Base-by-base conservation (phyloP, 2,113 vertebrate genomes). In the Notothenia rossii region DNA sequence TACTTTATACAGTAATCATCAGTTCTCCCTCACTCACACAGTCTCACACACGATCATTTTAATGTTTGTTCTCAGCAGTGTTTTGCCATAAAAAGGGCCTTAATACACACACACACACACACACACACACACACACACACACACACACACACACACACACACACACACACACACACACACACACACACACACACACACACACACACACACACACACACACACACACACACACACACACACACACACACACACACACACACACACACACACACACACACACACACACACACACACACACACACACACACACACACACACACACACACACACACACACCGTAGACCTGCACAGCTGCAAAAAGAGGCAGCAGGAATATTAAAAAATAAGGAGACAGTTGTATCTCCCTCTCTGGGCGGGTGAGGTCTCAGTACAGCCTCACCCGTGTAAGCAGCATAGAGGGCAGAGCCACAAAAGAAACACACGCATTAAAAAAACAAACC, bases 371-470 rank as follows among this genome's bases (percentile, higher is more conserved):
- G 79, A 88, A 87, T 77, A 79, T 72, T 60, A 67, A 29, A 80
- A 80, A 70, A 51, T 0, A 61, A 81, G 43, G 75, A 62, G 53
- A 68, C 46, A 2, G 60, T 55, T 80, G 84, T 1, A 36, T 77
- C 56, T 61, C 85, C 83, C 59, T 90, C 75, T 84, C 75, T 68
- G 69, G 85, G 77, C 3, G 65, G 90, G 85, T 7, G 76, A 75
- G 74, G 48, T 77, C 46, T 53, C 63, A 13, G 51, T 58, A 48
- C 71, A 75, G 77, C 77, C 75, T 77, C 77, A 36, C 75, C 85
- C 83, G 5, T 48, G 18, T 79, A 81, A 92, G 91, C 92, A 93
- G 93, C 93, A 93, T 91, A 70, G 69, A 89, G 90, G 90, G 89
- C 93, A 78, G 79, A 81, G 83, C 82, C 75, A 72, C 72, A 55